A percentile compares a stretch with the other conserved stretches of the same genome.
Conservation (phyloP, 2,888 invertebrate species). For the Zaprionus obscuricornis region DNA sequence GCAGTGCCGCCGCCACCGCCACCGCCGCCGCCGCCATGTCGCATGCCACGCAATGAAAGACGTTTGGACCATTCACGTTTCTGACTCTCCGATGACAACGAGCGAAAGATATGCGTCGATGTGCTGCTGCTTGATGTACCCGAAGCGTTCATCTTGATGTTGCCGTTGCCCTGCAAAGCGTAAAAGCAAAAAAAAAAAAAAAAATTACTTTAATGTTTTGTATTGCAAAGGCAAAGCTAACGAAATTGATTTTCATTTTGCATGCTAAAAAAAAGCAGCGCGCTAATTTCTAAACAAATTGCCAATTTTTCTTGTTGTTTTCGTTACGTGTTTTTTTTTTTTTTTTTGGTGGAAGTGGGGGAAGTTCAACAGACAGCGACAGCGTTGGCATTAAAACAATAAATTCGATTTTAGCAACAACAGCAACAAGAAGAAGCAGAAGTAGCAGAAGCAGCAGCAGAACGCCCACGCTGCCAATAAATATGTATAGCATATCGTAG, state of each 20-base stretch:
- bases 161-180: slow-evolving; percentile 25
- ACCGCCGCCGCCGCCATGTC: slow-evolving; percentile 83
- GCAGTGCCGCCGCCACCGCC: slow-evolving; percentile 83
- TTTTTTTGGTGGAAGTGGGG: too few relatives aligned
- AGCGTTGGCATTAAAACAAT: slow-evolving; percentile 75
- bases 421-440: slow-evolving; percentile 25
- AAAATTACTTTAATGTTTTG: neutral
- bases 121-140: slow-evolving; percentile 33
- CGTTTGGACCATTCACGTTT: slow-evolving; percentile 90
- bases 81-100: slow-evolving; percentile 87
- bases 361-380: too few relatives aligned
- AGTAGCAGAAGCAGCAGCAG: slow-evolving; percentile 4
- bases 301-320: slow-evolving; percentile 73
- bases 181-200: slow-evolving; percentile 15
- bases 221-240: neutral
- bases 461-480: slow-evolving; percentile 58
- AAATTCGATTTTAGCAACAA: slow-evolving; percentile 69
- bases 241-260: slow-evolving; percentile 70
- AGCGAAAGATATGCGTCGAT: slow-evolving; percentile 85
- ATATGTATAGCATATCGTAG: slow-evolving; percentile 52
- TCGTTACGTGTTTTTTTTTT: too few relatives aligned
- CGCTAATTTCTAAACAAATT: slow-evolving; percentile 77
- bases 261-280: slow-evolving; percentile 55
- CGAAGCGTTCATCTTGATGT: slow-evolving; percentile 56
- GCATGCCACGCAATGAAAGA: slow-evolving; percentile 89